These are phyloP conservation scores for Discoglossus pictus DNA, from an alignment of 2,797 vertebrate genomes.

Conservation along the genomic window DNA sequence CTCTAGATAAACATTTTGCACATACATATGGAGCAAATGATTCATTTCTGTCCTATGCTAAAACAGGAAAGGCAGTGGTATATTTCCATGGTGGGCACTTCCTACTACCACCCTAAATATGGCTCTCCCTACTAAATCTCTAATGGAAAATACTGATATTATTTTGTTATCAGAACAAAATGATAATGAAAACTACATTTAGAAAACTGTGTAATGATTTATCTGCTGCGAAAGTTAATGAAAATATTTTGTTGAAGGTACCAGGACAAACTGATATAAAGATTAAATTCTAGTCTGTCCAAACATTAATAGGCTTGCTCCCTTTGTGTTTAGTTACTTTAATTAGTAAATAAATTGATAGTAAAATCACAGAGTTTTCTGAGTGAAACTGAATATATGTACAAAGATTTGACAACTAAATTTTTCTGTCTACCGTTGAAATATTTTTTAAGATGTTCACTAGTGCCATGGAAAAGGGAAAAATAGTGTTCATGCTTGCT, in stretches of 20 bases:
- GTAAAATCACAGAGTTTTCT: too few relatives aligned
- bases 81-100: constrained; percentile 35
- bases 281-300: background rate
- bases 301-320: constrained; percentile 13
- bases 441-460: too few relatives aligned
- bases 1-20: too few relatives aligned
- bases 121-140: constrained; percentile 9
- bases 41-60: constrained; percentile 22
- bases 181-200: constrained; percentile 7
- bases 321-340: too few relatives aligned
- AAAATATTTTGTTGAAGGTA: constrained; percentile 16
- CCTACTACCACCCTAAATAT: constrained; percentile 16
- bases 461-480: too few relatives aligned
- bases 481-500: too few relatives aligned
- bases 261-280: background rate
- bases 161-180: constrained; percentile 18
- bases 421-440: too few relatives aligned
- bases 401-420: too few relatives aligned
- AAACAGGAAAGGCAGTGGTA: constrained; percentile 37
- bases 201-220: background rate
- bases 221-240: constrained; percentile 7
- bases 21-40: constrained; percentile 24
- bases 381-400: too few relatives aligned
- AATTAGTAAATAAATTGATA: too few relatives aligned
- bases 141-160: constrained; percentile 29